Evolutionary conservation across 2,113 vertebrate species (phyloP).

Genomic region (Hemiprocne comata): DNA sequence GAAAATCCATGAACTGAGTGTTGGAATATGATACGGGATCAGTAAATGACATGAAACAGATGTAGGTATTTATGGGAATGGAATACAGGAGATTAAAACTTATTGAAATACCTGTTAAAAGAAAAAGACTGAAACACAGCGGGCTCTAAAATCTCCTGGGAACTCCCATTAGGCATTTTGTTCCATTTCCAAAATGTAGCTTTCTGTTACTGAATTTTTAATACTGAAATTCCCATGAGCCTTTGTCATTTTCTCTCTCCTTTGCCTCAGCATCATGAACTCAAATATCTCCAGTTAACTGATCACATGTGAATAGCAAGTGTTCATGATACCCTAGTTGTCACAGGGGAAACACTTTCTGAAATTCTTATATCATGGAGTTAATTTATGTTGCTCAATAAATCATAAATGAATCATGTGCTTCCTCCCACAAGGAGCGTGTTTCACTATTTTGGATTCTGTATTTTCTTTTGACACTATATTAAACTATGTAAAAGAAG

Average conservation of each 20-base stretch:
- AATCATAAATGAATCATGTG: constrained; percentile 7
- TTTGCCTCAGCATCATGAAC: not conserved
- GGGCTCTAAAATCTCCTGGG: not conserved
- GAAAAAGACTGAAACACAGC: not conserved
- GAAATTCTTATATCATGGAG: not conserved
- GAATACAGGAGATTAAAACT: constrained; percentile 3
- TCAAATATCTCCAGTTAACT: not conserved
- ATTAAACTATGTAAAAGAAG: not conserved
- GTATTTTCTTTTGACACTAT: not conserved
- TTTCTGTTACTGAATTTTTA: constrained; percentile 10
- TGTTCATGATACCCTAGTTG: not conserved
- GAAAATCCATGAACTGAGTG: not conserved
- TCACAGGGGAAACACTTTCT: not conserved
- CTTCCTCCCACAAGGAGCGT: constrained; percentile 8
- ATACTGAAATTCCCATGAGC: not conserved
- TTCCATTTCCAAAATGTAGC: not conserved
- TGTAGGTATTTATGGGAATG: not conserved
- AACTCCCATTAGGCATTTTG: not conserved
- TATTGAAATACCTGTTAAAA: not conserved
- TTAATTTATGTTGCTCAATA: constrained; percentile 35
- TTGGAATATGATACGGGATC: constrained; percentile 21
- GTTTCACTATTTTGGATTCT: not conserved
- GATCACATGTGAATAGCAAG: not conserved
- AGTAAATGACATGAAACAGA: constrained; percentile 48
- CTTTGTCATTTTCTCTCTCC: not conserved